Evolutionary conservation across 92 coral and sea anemone genomes (phyloP), one percentile per base, ranked within the genome.

Genomic region (Anthopleura xanthogrammica): DNA sequence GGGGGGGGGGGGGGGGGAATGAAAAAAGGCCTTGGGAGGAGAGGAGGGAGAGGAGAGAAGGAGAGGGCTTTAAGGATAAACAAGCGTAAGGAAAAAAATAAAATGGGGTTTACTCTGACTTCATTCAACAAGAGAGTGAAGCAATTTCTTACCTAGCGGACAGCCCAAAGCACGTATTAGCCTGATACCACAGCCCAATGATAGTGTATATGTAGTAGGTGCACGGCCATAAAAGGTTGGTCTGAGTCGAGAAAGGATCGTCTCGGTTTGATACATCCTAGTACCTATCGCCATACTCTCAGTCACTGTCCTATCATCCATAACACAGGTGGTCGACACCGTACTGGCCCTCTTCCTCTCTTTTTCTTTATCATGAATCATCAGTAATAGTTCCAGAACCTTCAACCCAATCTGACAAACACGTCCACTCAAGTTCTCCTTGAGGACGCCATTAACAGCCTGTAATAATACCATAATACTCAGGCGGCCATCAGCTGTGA

Each of bases 81-180:
- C 4, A 13, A 22, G 70, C 6, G 70, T 29, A 24, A 19, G 70
- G 70, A 22, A 12, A 16, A 11, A 4, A 41, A 14, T 16, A n/a
- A 7, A 29, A 2, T 2, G 60, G 54, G 13, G 0, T 29, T 29
- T 29, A 29, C 36, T 29, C 36, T 29, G 36, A 29, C 36, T 29
- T 29, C 36, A 29, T 29, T 29, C 36, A 29, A 29, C 36, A 62
- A 20, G 24, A 62, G 29, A 62, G 5, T n/a, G 4, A 20, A 20
- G 58, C 5, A 48, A 54, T 40, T 4, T 78, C 89, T 13, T 75
- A 94, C 98, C 98, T 84, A 90, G 68, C 16, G 99, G 98, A 72
- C 99, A 97, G 20, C 99, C 99, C 12, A 97, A 73, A 19, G 96
- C 93, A 71, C 92, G 85, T 42, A 97, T 78, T 12, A 97, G 92